phyloP scores from a whole-genome alignment of 2,797 vertebrate genomes.

The Lycodopsis pacificus region DNA sequence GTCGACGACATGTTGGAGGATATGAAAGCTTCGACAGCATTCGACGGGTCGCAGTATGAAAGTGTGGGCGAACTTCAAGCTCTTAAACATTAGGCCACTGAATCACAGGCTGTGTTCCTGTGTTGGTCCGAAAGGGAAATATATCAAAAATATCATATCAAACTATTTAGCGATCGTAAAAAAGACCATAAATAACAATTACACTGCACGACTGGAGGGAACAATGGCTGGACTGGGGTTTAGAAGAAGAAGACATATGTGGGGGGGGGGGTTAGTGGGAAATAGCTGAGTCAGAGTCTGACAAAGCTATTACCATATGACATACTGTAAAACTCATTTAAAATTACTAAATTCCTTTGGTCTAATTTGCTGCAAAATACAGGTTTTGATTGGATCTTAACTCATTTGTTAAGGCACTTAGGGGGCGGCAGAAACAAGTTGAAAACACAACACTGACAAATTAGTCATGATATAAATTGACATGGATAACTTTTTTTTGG shows the following conservation, averaged over 20 bases:
- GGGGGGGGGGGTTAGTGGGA: background rate
- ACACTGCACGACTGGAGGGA: background rate
- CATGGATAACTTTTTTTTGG: background rate
- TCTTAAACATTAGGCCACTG: background rate
- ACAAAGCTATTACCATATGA: constrained; percentile 4
- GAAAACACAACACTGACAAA: constrained; percentile 3
- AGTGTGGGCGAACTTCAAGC: background rate
- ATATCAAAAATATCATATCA: background rate
- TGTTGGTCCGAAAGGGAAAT: background rate
- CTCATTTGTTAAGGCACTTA: background rate
- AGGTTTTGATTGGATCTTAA: background rate
- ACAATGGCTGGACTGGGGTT: background rate
- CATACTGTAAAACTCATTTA: background rate
- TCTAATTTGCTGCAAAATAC: background rate
- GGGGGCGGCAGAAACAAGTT: background rate
- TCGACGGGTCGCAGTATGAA: constrained; percentile 7
- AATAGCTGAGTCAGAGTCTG: background rate
- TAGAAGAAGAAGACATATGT: background rate
- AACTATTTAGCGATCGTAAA: constrained; percentile 14
- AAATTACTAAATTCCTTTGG: background rate
- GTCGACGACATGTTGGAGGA: constrained; percentile 5
- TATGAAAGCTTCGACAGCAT: background rate
- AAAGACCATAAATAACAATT: constrained; percentile 19
- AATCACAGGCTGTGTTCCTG: background rate
- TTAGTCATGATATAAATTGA: background rate